phyloP scores from a whole-genome alignment of 2,888 invertebrate species.

The Tromatobia lineatoria region DNA sequence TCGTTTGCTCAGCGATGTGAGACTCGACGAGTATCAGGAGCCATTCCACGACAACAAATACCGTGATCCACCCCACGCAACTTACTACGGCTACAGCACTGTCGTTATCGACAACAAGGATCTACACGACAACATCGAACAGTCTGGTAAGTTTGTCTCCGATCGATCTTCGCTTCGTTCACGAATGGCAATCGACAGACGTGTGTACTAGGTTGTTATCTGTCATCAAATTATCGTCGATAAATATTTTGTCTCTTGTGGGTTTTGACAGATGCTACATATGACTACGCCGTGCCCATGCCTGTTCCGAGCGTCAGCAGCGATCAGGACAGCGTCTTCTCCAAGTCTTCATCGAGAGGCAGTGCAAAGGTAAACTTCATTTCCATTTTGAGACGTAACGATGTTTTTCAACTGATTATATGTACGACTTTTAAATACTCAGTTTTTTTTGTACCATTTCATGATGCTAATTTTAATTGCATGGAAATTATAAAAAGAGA shows the following conservation, averaged over 20 bases:
- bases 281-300: constrained; percentile 84
- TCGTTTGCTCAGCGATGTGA: constrained; percentile 83
- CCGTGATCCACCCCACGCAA: constrained; percentile 83
- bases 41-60: constrained; percentile 84
- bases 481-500: too few relatives aligned
- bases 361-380: constrained; percentile 82
- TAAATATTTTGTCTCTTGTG: constrained; percentile 63
- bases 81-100: constrained; percentile 85
- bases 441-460: too few relatives aligned
- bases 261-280: constrained; percentile 82
- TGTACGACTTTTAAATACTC: too few relatives aligned
- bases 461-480: too few relatives aligned
- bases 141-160: constrained; percentile 80
- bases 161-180: constrained; percentile 54
- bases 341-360: constrained; percentile 84
- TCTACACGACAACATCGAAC: constrained; percentile 84
- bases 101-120: constrained; percentile 85
- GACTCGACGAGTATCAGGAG: constrained; percentile 85
- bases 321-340: constrained; percentile 84
- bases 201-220: constrained; percentile 11
- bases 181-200: constrained; percentile 6
- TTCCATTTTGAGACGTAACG: neutral
- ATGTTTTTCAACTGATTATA: neutral
- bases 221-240: constrained; percentile 43
- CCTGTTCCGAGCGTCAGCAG: constrained; percentile 84